phyloP scores from a whole-genome alignment of 2,797 vertebrate genomes.

The Carcharodon carcharias region DNA sequence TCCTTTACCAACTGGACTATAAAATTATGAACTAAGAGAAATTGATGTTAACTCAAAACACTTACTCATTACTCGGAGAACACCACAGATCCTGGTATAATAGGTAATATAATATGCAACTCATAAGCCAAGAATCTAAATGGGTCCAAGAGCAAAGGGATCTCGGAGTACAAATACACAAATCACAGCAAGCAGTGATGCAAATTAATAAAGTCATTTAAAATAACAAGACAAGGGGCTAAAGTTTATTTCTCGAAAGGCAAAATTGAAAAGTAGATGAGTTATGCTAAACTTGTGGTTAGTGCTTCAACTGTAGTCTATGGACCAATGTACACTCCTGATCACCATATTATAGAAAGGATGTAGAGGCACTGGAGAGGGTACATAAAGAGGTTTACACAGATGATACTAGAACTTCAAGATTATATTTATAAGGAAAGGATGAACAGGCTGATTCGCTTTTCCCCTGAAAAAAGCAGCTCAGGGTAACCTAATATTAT shows the following conservation, averaged over 20 bases:
- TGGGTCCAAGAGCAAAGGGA: too few relatives aligned
- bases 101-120: too few relatives aligned
- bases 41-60: neutral
- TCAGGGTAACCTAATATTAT: neutral
- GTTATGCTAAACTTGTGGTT: neutral
- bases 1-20: too few relatives aligned
- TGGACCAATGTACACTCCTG: neutral
- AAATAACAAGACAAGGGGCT: neutral
- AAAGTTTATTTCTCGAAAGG: neutral
- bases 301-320: neutral
- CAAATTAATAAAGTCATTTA: neutral
- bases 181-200: neutral
- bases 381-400: neutral
- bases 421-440: neutral
- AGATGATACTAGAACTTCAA: neutral
- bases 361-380: neutral
- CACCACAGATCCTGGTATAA: too few relatives aligned
- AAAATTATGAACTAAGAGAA: too few relatives aligned
- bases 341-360: neutral
- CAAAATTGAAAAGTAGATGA: too few relatives aligned
- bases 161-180: too few relatives aligned
- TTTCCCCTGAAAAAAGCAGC: neutral
- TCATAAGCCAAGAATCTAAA: too few relatives aligned
- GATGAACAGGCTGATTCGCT: neutral
- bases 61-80: neutral